Evolutionary conservation across 2,797 vertebrate genomes (phyloP).

Genomic region (Poeciliopsis infans): DNA sequence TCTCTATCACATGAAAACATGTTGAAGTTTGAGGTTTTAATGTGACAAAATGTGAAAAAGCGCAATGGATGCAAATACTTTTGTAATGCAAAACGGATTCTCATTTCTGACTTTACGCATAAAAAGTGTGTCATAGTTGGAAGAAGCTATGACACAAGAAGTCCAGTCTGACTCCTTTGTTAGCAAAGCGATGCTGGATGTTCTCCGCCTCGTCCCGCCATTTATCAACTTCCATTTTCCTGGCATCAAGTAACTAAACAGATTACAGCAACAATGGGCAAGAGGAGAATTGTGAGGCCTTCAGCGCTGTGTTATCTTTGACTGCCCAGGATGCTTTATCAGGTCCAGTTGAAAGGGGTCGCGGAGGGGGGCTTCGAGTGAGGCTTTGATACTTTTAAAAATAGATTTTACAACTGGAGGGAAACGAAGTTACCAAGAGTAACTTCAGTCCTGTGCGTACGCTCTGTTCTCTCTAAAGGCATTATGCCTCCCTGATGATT

Average conservation of each 20-base stretch:
- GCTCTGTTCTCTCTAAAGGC: slow-evolving; percentile 11
- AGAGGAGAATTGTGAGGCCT: slow-evolving; percentile 47
- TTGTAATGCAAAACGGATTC: not conserved
- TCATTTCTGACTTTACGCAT: not conserved
- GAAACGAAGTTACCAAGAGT: slow-evolving; percentile 29
- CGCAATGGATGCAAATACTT: not conserved
- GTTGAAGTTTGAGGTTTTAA: not conserved
- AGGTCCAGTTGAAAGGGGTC: slow-evolving; percentile 38
- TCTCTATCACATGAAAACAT: not conserved
- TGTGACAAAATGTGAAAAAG: not conserved
- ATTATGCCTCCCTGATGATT: slow-evolving; percentile 21
- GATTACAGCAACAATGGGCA: slow-evolving; percentile 59
- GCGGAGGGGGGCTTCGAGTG: not conserved
- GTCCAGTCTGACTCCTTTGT: slow-evolving; percentile 10
- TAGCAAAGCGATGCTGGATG: slow-evolving; percentile 47
- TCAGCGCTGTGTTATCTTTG: slow-evolving; percentile 60
- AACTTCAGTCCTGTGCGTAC: slow-evolving; percentile 12
- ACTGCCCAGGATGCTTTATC: slow-evolving; percentile 56
- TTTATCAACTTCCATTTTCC: slow-evolving; percentile 65
- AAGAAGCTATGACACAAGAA: not conserved
- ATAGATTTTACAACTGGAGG: slow-evolving; percentile 30
- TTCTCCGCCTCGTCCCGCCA: slow-evolving; percentile 33
- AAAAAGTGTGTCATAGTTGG: slow-evolving; percentile 5
- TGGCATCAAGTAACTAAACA: slow-evolving; percentile 65
- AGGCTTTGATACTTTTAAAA: slow-evolving; percentile 44